Percentiles rank a stretch among this genome's conserved stretches.
phyloP scores from a whole-genome alignment of 2,888 invertebrate species.

The Rhogogaster chlorosoma region DNA sequence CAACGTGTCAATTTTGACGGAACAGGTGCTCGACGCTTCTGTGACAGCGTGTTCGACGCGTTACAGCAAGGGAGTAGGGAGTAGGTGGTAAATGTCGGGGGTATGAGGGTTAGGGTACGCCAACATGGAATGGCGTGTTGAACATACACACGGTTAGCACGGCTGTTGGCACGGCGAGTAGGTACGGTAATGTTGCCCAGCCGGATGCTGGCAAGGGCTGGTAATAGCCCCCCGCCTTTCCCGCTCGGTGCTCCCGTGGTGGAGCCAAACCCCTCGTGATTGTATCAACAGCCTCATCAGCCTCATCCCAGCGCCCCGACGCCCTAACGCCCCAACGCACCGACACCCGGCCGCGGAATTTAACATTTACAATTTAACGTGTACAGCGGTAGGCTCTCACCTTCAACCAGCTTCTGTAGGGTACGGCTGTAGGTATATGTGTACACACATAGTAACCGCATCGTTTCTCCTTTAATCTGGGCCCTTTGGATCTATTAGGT shows the following conservation, averaged over 20 bases:
- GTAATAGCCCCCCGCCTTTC: slow-evolving; percentile 62
- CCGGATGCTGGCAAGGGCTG: slow-evolving; percentile 68
- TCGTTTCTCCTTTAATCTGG: neutral
- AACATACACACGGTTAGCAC: slow-evolving; percentile 74
- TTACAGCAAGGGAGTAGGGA: slow-evolving; percentile 57
- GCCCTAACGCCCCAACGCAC: slow-evolving; percentile 54
- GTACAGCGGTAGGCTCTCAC: slow-evolving; percentile 11
- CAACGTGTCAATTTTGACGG: slow-evolving; percentile 74
- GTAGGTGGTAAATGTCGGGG: slow-evolving; percentile 54
- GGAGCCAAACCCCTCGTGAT: slow-evolving; percentile 66
- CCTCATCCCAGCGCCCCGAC: slow-evolving; percentile 67
- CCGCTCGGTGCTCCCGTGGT: slow-evolving; percentile 20
- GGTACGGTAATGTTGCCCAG: slow-evolving; percentile 59
- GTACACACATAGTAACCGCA: neutral
- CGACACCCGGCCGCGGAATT: slow-evolving; percentile 47
- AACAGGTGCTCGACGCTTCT: slow-evolving; percentile 75
- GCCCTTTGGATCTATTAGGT: neutral
- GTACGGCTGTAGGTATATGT: neutral
- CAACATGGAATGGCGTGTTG: slow-evolving; percentile 75
- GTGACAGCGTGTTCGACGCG: slow-evolving; percentile 72
- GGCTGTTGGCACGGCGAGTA: slow-evolving; percentile 54
- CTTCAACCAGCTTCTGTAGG: neutral
- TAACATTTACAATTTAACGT: slow-evolving; percentile 48
- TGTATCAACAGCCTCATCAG: slow-evolving; percentile 76
- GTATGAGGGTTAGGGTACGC: slow-evolving; percentile 62